phyloP scores from a whole-genome alignment of 2,113 vertebrate species.

The Microcebus murinus region DNA sequence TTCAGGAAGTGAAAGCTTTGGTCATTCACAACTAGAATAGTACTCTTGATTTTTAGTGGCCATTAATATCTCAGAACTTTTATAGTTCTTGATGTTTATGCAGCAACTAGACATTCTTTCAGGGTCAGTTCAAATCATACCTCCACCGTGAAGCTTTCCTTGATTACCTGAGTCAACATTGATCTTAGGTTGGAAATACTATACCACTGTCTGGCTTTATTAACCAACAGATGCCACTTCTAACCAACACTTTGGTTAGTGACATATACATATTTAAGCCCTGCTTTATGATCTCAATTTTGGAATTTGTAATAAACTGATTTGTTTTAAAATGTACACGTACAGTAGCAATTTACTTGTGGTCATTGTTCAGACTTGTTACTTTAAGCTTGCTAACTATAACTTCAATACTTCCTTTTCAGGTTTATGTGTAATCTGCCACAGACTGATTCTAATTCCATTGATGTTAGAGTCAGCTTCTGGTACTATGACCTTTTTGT shows the following conservation, averaged over 20 bases:
- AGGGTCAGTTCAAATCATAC: background rate
- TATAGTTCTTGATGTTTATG: background rate
- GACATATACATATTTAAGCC: background rate
- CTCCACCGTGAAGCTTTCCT: background rate
- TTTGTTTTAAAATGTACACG: background rate
- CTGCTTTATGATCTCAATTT: background rate
- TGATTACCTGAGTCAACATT: background rate
- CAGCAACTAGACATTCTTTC: background rate
- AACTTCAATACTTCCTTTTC: conserved; percentile 14
- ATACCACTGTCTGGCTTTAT: background rate
- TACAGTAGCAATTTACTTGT: background rate
- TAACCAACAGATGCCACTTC: background rate
- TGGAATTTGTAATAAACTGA: background rate
- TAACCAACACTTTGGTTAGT: background rate
- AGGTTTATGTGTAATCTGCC: background rate
- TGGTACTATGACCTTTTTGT: background rate
- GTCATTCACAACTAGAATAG: background rate
- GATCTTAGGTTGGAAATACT: background rate
- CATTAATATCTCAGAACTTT: background rate
- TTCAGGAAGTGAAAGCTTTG: background rate
- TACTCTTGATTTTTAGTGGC: background rate
- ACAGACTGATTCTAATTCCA: background rate
- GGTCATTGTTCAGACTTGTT: background rate
- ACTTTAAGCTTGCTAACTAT: conserved; percentile 15
- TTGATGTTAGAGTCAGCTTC: background rate